Evolutionary conservation across 2,113 vertebrate genomes (phyloP).

Genomic region (Thinocorus orbignyianus): DNA sequence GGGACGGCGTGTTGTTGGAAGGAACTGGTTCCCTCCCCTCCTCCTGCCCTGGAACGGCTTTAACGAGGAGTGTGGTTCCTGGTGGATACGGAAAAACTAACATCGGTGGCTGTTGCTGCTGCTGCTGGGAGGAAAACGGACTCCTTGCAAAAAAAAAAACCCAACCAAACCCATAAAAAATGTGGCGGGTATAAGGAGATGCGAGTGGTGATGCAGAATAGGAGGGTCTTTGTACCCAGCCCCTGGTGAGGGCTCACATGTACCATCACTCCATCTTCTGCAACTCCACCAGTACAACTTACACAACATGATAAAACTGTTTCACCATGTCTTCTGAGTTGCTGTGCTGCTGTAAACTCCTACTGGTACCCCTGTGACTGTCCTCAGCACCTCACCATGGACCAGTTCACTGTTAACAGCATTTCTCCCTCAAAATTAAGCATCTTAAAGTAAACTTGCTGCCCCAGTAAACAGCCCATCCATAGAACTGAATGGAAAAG

Average conservation of each 20-base stretch:
- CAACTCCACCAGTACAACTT: neutral
- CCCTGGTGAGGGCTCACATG: neutral
- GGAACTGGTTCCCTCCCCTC: slow-evolving; percentile 12
- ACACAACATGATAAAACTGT: rapidly evolving
- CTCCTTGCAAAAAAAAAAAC: neutral
- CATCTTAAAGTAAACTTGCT: neutral
- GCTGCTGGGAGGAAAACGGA: neutral
- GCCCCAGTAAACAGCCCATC: neutral
- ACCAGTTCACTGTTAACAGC: neutral
- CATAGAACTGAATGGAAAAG: neutral
- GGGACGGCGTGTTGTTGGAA: neutral
- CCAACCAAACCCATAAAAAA: neutral
- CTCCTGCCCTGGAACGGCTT: neutral
- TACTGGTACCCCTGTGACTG: neutral
- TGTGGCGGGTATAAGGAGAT: neutral
- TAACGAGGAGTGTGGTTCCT: slow-evolving; percentile 15
- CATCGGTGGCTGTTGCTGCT: neutral
- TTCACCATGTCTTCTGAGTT: rapidly evolving
- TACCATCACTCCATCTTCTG: neutral
- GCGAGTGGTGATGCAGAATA: neutral
- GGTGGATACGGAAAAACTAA: slow-evolving; percentile 53
- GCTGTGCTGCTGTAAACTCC: neutral
- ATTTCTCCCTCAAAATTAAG: neutral
- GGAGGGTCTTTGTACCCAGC: neutral
- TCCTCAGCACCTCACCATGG: neutral